phyloP scores from a whole-genome alignment of 2,797 vertebrate genomes.

The Scarus forsteni region DNA sequence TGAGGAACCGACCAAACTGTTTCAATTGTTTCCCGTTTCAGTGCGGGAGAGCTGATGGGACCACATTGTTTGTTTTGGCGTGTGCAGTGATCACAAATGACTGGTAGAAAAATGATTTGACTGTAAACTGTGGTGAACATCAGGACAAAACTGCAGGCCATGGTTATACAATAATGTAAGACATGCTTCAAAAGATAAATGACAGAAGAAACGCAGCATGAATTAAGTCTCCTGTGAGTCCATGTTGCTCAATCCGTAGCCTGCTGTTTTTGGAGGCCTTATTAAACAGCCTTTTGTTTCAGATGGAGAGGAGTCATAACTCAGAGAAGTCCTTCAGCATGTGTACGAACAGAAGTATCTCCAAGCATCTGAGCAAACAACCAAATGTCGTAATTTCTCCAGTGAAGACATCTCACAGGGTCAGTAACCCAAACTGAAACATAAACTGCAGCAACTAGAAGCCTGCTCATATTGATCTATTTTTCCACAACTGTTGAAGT shows the following conservation, averaged over 20 bases:
- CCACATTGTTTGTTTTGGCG: background rate
- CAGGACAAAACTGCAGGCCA: background rate
- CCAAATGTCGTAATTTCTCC: background rate
- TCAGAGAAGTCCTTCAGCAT: background rate
- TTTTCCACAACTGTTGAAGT: no score
- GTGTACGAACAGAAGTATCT: background rate
- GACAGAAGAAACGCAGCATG: background rate
- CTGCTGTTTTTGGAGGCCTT: background rate
- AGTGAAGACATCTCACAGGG: background rate
- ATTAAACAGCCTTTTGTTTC: background rate
- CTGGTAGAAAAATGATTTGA: conserved; percentile 1
- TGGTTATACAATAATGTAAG: background rate
- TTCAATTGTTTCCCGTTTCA: conserved; percentile 1
- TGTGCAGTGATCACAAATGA: background rate
- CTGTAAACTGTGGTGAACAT: background rate
- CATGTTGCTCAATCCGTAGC: background rate
- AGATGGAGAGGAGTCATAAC: background rate
- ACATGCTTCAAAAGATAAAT: background rate
- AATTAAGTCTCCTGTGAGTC: background rate
- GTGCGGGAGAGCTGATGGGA: background rate
- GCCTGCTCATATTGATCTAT: no score
- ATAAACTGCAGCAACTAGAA: background rate
- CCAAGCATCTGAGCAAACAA: conserved; percentile 5
- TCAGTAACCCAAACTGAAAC: background rate
- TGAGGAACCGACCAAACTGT: background rate